phyloP scores from a whole-genome alignment of 30 jellyfish, hydroid and myxozoan species.

The Turritopsis rubra region DNA sequence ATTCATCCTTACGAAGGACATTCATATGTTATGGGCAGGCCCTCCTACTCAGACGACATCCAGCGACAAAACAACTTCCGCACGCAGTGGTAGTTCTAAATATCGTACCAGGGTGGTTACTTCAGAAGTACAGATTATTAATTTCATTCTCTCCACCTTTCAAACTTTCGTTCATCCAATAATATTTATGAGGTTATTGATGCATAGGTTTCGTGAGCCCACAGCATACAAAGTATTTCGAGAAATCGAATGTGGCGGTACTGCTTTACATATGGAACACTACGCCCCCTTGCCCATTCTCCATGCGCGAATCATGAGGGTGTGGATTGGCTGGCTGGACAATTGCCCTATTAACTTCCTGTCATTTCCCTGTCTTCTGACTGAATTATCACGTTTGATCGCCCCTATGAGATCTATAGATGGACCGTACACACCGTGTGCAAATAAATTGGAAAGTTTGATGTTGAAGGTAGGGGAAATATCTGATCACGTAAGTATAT shows the following conservation, averaged over 20 bases:
- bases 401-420: conserved; percentile 67
- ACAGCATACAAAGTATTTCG: conserved; percentile 45
- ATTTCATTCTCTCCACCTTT: conserved; percentile 64
- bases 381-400: conserved; percentile 54
- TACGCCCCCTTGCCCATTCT: conserved; percentile 72
- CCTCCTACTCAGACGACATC: conserved; percentile 49
- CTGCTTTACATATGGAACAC: conserved; percentile 27
- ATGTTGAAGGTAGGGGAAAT: conserved; percentile 24
- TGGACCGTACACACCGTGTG: conserved; percentile 89
- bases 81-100: conserved; percentile 10
- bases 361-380: conserved; percentile 48
- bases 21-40: conserved; percentile 85
- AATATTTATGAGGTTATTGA: conserved; percentile 59
- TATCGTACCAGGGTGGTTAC: conserved; percentile 39
- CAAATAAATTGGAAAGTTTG: conserved; percentile 61
- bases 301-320: conserved; percentile 81
- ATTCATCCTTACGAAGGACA: conserved; percentile 52
- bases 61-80: conserved; percentile 34
- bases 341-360: conserved; percentile 63
- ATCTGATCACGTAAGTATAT: not conserved
- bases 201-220: conserved; percentile 93
- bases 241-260: conserved; percentile 39
- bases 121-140: conserved; percentile 64
- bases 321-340: conserved; percentile 92
- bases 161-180: conserved; percentile 86